Base-by-base conservation (phyloP, 2,797 vertebrate species). In the Myotis daubentonii region DNA sequence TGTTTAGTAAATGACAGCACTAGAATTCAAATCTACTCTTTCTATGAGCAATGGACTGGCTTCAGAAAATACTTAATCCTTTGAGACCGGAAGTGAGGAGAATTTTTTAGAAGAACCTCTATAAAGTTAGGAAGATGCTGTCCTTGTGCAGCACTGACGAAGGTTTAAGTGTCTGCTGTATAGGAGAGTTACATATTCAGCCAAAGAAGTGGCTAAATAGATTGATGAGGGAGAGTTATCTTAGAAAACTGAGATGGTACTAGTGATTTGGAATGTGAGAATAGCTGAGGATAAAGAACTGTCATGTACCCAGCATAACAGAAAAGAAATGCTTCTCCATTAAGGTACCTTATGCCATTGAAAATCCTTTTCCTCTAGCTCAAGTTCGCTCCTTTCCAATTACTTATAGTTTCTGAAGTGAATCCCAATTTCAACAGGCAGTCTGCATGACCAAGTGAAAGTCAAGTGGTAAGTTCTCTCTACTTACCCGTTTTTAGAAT, bases 381-480 rank as follows among this genome's bases (percentile, higher is more conserved):
- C 62, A 85, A 65, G 70, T 72, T 93, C 30, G 49, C 22, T 75
- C 13, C 84, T 93, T 94, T 70, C 41, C 78, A 49, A 44, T 55
- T 86, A 79, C 38, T 87, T 79, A 65, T 5, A 76, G 49, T 66
- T 89, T 72, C 90, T 89, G 62, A 96, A 94, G 74, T 88, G 62
- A 95, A 88, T 95, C 60, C 41, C 60, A 76, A 1, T 88, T 60
- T 89, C 62, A 88, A 83, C 33, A 84, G 53, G 41, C 68, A 74
- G 71, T 47, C 68, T 95, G 80, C 38, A 36, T 2, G 75, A 86
- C 65, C 8, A 62, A 41, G 38, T 82, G 81, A 68, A 94, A 87
- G 49, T 89, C 76, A 90, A 71, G 12, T 71, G 76, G 71, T 83
- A 49, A 71, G n/a, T 89, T 70, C 22, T 51, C 11, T 93, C 33